Percentiles rank a stretch among this genome's conserved stretches.
Conservation (phyloP, 2,797 vertebrate genomes). For the Catostomus latipinnis region DNA sequence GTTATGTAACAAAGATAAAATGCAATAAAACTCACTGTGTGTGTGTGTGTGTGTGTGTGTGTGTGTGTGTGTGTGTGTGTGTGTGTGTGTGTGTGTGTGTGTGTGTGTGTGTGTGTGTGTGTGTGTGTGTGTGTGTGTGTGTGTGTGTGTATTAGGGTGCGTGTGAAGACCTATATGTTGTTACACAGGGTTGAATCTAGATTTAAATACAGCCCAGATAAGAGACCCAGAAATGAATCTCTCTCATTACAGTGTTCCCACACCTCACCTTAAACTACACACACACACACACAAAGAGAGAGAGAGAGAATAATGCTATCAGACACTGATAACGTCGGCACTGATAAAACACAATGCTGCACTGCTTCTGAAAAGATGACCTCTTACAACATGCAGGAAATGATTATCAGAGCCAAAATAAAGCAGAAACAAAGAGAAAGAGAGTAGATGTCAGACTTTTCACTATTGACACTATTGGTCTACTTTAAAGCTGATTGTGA, state of each 20-base stretch:
- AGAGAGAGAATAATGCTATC: conserved; percentile 35
- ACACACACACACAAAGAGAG: not conserved
- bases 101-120: conserved; percentile 5
- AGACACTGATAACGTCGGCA: conserved; percentile 14
- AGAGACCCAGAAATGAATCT: conserved; percentile 18
- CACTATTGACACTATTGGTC: not conserved
- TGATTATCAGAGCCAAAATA: conserved; percentile 20
- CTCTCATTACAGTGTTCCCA: not conserved
- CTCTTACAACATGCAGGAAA: conserved; percentile 32
- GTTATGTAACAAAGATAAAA: conserved; percentile 6
- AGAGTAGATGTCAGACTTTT: not conserved
- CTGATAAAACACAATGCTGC: conserved; percentile 40
- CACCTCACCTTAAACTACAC: conserved; percentile 8
- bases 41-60: conserved; percentile 13
- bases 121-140: not conserved
- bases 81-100: not conserved
- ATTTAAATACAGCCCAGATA: conserved; percentile 30
- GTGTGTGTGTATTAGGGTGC: not conserved
- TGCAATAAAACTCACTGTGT: not conserved
- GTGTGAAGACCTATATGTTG: conserved; percentile 22
- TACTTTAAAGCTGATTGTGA: not conserved
- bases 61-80: too few relatives aligned
- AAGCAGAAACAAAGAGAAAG: not conserved
- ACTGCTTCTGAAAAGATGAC: conserved; percentile 18
- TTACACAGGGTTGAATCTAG: not conserved